Base-by-base conservation (phyloP, 1,140 invertebrate species). In the Cydia strobilella region DNA sequence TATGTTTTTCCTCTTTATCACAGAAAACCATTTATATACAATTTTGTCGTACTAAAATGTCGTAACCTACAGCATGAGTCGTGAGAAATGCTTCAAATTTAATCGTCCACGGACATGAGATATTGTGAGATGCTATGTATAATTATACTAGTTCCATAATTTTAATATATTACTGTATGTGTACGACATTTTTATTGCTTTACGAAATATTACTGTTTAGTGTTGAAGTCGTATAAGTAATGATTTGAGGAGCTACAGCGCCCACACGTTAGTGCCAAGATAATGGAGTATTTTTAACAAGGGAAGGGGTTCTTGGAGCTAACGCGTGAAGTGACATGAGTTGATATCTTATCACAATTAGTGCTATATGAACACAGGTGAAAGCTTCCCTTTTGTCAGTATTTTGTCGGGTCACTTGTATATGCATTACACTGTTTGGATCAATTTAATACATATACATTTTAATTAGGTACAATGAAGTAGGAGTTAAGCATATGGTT, bases 21-120 rank as follows among this genome's bases (percentile, higher is more conserved):
- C 93, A 93, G 92, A 93, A 93, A 93, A 93, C 92, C 86, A 93
- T 93, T 89, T 93, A 93, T 93, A 92, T 93, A 93, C 93, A 93
- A 93, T 93, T 93, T 93, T 91, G 86, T 90, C 88, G 85, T 87
- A 90, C 86, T 88, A 90, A 85, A 85, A 84, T 91, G 86, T 83
- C 82, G 82, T 90, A 86, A 85, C 89, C 88, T 91, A 93, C 85
- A 86, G 83, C 82, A 86, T 88, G 88, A 84, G 80, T 90, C 83
- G 86, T 80, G 85, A 92, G 85, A 83, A 90, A 85, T 84, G 80
- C 83, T 78, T 75, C 79, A 82, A 82, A 12, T 15, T 45, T 42
- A 48, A 45, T 23, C 39, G 71, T 42, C 71, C 71, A 42, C 71
- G 10, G 39, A 27, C 18, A 48, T 66, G 63, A 20, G 27, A 39